Evolutionary conservation across 2,888 invertebrate genomes (phyloP).

Genomic region (Ctenicera cuprea): DNA sequence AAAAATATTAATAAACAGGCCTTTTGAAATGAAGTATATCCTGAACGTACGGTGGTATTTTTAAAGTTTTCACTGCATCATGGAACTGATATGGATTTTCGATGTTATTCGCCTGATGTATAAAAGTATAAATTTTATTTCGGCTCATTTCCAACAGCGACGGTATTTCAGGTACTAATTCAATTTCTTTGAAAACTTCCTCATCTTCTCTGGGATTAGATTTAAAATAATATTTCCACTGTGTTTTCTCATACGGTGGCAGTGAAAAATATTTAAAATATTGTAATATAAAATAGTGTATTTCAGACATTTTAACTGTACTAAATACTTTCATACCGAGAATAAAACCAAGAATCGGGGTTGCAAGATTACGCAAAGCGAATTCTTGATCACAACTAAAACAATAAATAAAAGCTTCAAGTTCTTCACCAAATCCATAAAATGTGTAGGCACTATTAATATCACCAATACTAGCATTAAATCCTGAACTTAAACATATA

Average conservation of each 20-base stretch:
- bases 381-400: too few species aligned
- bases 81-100: conserved; percentile 56
- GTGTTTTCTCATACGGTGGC: background rate
- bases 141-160: conserved; percentile 61
- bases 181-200: background rate
- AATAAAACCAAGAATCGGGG: background rate
- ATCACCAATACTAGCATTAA: background rate
- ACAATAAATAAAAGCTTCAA: background rate
- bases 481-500: background rate
- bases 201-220: background rate
- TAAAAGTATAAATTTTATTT: conserved; percentile 56
- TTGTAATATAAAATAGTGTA: background rate
- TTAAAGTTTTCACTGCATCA: conserved; percentile 55
- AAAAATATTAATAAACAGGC: conserved; percentile 53
- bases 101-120: conserved; percentile 54
- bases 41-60: conserved; percentile 56
- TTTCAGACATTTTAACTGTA: background rate
- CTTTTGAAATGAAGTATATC: conserved; percentile 59
- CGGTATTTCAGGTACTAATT: conserved; percentile 50
- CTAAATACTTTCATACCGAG: background rate
- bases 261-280: background rate
- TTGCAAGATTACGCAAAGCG: background rate
- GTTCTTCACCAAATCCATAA: background rate
- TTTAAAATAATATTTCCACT: background rate
- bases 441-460: background rate